Percentiles rank a stretch among this genome's conserved stretches.
Conservation (phyloP, 1,140 invertebrate genomes). For the Bradynema listronoti region DNA sequence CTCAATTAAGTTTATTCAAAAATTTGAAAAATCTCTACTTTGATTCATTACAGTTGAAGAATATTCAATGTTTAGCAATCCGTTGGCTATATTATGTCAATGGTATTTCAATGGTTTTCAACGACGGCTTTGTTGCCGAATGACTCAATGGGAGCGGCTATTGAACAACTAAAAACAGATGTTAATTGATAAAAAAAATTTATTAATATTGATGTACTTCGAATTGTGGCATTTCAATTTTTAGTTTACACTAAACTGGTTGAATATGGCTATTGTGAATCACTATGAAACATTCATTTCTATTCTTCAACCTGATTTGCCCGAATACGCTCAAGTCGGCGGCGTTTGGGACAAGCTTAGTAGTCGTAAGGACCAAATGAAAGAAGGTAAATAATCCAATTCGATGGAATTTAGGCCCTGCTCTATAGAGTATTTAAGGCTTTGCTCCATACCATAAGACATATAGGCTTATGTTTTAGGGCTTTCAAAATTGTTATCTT, state of each 20-base stretch:
- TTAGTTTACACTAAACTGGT: constrained; percentile 80
- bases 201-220: not conserved
- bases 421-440: constrained; percentile 2
- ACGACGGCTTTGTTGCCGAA: constrained; percentile 89
- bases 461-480: constrained; percentile 16
- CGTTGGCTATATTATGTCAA: constrained; percentile 80
- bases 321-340: constrained; percentile 81
- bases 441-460: not conserved
- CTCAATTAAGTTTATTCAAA: no score
- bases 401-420: constrained; percentile 1
- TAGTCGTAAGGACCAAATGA: constrained; percentile 81
- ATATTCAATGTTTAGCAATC: no score
- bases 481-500: constrained; percentile 71
- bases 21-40: no score
- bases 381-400: constrained; percentile 66
- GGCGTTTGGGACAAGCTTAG: constrained; percentile 80
- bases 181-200: constrained; percentile 31
- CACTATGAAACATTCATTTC: constrained; percentile 81
- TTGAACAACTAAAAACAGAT: constrained; percentile 84
- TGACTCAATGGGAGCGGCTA: constrained; percentile 73
- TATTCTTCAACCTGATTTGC: constrained; percentile 75
- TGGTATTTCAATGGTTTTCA: constrained; percentile 98
- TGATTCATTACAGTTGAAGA: no score
- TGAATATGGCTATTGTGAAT: constrained; percentile 73
- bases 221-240: not conserved